These are phyloP conservation scores for Drosophila anceps DNA, from an alignment of 2,888 invertebrate species.

Conservation along the genomic window DNA sequence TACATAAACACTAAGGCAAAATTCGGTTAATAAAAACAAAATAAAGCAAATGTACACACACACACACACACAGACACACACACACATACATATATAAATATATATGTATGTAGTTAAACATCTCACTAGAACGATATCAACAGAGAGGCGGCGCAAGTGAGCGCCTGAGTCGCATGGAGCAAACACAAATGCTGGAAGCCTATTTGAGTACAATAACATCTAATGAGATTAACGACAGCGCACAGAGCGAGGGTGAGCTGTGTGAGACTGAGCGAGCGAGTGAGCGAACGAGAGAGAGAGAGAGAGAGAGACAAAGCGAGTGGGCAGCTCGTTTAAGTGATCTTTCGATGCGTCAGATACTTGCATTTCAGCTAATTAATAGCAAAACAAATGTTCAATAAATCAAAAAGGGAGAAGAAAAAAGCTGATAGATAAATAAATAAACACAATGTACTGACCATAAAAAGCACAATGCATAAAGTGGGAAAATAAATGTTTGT, in stretches of 20 bases:
- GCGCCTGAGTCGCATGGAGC: conserved; percentile 18
- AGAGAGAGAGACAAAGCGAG: neutral
- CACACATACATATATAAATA: neutral
- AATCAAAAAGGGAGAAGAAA: conserved; percentile 15
- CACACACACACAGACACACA: neutral
- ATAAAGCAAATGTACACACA: conserved; percentile 15
- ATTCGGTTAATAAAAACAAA: conserved; percentile 49
- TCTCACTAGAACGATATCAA: conserved; percentile 61
- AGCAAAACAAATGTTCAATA: conserved; percentile 53
- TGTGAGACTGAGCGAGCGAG: neutral
- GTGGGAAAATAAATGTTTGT: neutral
- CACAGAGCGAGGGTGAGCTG: neutral
- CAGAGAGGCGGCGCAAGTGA: conserved; percentile 46
- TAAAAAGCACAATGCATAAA: conserved; percentile 7
- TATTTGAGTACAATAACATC: conserved; percentile 21
- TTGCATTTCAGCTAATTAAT: conserved; percentile 65
- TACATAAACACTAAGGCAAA: conserved; percentile 41
- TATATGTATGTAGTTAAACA: neutral
- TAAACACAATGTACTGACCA: neutral
- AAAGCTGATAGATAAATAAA: neutral
- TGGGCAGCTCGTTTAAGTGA: conserved; percentile 27
- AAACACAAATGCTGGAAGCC: conserved; percentile 36
- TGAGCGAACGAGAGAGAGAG: neutral
- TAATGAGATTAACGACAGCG: conserved; percentile 34
- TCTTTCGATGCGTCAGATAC: conserved; percentile 56